Percentiles rank a stretch among this genome's conserved stretches.
Conservation (phyloP, 1,140 invertebrate species). For the Zaprionus africanus region DNA sequence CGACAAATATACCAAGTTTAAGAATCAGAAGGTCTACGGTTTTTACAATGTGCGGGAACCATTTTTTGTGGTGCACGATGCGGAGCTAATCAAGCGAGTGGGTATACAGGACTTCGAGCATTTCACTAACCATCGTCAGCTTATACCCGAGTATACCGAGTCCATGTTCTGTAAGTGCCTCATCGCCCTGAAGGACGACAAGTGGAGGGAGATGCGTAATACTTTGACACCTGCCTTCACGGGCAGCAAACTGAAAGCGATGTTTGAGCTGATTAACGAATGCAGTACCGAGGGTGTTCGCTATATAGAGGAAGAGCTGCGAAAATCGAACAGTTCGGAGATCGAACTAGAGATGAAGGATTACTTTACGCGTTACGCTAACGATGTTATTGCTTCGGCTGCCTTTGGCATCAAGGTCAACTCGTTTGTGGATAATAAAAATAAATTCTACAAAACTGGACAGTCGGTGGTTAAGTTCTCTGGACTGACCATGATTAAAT, state of each 20-base stretch:
- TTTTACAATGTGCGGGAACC: constrained; percentile 68
- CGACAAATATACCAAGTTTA: constrained; percentile 29
- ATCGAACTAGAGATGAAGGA: constrained; percentile 85
- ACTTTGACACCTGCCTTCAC: constrained; percentile 85
- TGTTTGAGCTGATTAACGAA: constrained; percentile 81
- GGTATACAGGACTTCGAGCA: constrained; percentile 88
- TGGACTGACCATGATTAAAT: constrained; percentile 47
- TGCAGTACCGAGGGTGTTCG: constrained; percentile 52
- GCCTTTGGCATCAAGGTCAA: constrained; percentile 86
- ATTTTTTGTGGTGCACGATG: constrained; percentile 84
- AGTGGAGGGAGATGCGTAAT: constrained; percentile 85
- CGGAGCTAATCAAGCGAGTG: constrained; percentile 87
- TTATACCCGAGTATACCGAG: constrained; percentile 63
- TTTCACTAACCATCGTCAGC: constrained; percentile 85
- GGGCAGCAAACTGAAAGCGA: constrained; percentile 84
- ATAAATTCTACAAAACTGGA: constrained; percentile 84
- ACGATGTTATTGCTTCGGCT: constrained; percentile 85
- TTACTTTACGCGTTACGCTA: constrained; percentile 84
- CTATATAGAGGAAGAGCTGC: constrained; percentile 38
- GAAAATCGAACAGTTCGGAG: background rate
- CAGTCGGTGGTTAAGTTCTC: constrained; percentile 72
- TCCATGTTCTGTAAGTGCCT: constrained; percentile 77
- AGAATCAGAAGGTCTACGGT: constrained; percentile 50
- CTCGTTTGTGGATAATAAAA: constrained; percentile 84
- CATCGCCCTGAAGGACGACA: constrained; percentile 70